Base-by-base conservation (phyloP, 92 coral and sea anemone species). In the Pocillopora grandis region DNA sequence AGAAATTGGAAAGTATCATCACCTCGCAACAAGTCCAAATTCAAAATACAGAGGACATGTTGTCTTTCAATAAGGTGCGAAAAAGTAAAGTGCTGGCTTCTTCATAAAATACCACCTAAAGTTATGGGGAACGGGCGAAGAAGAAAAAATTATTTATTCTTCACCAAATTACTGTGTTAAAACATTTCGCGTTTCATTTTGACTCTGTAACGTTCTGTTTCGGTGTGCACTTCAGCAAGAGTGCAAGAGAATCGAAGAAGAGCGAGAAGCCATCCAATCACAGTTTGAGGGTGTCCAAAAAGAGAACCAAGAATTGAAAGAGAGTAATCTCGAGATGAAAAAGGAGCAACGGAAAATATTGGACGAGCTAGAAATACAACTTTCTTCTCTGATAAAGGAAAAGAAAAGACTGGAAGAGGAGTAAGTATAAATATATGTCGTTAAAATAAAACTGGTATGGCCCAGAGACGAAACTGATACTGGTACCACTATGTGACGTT, bases 11-110 rank as follows among this genome's bases (percentile, higher is more conserved):
- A 62, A 92, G 98, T 87, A 85, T 90, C 74, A 92, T 93, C 64
- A 89, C 95, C 5, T 94, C 98, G n/a, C 91, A 88, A 78, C 91
- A 94, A 70, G 90, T 92, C 60, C 91, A 92, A 75, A 71, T 96
- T 19, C 87, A 94, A 75, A 96, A 89, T 77, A 87, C 90, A 16
- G 92, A 91, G 79, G 98, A 96, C 80, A 87, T 96, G 93, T 89
- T 94, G 68, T 12, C 86, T 35, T 80, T 82, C 52, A 88, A 87
- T 76, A 93, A 94, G 98, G 99, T 96, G 70, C 70, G 59, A 58
- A 21, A 64, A 79, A 20, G 11, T 83, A 42, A 66, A 35, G 27
- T 16, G 75, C 55, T 13, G 52, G 21, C 58, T 6, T 19, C 57
- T 5, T 20, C 49, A 20, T 12, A 57, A 31, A 55, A 58, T 9